Conservation (phyloP, 2,113 vertebrate genomes). For the Channa maculata region DNA sequence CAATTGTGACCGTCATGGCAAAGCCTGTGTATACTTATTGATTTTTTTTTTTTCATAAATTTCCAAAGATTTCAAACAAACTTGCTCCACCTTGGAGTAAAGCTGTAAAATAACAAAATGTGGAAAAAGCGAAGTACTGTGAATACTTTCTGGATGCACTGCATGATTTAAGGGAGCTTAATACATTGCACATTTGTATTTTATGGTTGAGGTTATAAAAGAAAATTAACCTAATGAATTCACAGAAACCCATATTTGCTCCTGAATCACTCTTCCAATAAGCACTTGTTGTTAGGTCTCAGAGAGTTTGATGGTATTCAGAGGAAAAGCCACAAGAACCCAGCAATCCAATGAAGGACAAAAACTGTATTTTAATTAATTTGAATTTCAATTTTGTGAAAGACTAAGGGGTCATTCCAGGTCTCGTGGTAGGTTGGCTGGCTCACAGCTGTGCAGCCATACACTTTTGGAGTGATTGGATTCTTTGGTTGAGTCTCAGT, state of each 20-base stretch:
- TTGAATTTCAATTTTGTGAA: conserved; percentile 11
- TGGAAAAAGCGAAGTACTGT: too few species aligned
- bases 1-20: too few species aligned
- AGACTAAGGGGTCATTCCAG: conserved; percentile 38
- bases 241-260: background rate
- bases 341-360: background rate
- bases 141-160: too few species aligned
- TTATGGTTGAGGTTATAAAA: background rate
- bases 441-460: conserved; percentile 28
- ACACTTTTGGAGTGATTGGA: conserved; percentile 9
- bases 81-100: too few species aligned
- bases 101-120: too few species aligned
- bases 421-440: conserved; percentile 52
- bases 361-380: background rate
- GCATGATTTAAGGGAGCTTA: too few species aligned
- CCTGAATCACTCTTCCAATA: conserved; percentile 3
- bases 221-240: background rate
- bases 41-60: too few species aligned
- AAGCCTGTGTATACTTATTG: too few species aligned
- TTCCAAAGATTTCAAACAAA: too few species aligned
- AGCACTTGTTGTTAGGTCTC: background rate
- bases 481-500: conserved; percentile 31
- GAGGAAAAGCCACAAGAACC: conserved; percentile 13
- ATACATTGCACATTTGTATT: background rate
- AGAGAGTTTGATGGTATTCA: background rate